Conservation (phyloP, 1,140 invertebrate genomes). For the Brachionus rubens region DNA sequence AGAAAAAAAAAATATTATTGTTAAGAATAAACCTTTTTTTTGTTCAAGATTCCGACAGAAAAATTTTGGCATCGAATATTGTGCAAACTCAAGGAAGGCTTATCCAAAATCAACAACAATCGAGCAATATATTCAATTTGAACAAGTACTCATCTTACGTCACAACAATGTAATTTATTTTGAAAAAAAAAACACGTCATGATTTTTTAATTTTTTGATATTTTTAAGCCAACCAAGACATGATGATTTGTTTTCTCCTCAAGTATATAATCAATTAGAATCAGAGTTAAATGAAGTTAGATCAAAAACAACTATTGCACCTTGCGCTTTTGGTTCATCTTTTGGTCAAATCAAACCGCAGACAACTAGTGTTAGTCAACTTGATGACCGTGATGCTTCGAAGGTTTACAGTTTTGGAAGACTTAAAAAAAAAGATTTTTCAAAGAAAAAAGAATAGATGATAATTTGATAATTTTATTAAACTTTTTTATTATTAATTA, state of each 20-base stretch:
- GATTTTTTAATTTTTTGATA: neutral
- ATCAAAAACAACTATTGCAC: too few species aligned
- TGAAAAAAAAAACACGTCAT: neutral
- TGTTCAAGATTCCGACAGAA: constrained; percentile 4
- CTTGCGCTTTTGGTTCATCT: too few species aligned
- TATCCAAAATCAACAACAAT: neutral
- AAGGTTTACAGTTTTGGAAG: neutral
- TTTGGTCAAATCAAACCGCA: neutral
- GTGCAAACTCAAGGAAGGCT: constrained; percentile 16
- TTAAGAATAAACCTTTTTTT: neutral
- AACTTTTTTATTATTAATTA: too few species aligned
- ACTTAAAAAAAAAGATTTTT: neutral
- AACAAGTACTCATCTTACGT: neutral
- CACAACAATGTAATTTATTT: neutral
- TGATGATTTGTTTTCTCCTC: neutral
- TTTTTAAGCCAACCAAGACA: neutral
- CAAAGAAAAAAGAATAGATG: neutral
- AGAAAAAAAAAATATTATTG: neutral
- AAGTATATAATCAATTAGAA: neutral
- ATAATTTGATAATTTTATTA: too few species aligned
- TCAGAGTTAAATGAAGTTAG: neutral
- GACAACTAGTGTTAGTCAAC: neutral
- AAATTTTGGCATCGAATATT: constrained; percentile 7
- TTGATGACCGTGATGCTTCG: constrained; percentile 2
- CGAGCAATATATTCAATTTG: neutral